These are phyloP conservation scores for Montipora capricornis DNA, from an alignment of 64 coral and sea anemone genomes.

Conservation along the genomic window DNA sequence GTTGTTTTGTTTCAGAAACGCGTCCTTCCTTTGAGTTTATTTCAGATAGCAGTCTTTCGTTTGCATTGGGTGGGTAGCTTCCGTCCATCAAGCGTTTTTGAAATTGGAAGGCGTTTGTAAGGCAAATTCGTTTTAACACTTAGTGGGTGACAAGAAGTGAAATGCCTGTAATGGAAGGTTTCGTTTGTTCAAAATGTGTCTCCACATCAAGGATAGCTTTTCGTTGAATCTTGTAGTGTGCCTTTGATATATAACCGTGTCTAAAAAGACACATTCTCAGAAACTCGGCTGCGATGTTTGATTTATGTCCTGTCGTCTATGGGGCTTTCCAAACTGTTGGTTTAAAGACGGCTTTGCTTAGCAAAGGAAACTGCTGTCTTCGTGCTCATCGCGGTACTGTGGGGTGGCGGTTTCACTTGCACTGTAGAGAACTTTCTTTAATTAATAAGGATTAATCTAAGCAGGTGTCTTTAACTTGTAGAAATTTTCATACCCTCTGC, in stretches of 20 bases:
- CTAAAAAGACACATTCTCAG: neutral
- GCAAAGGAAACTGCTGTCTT: too few species aligned
- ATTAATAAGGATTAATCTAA: neutral
- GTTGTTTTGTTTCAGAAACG: neutral
- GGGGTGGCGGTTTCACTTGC: neutral
- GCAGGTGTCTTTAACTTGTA: neutral
- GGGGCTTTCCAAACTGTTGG: neutral
- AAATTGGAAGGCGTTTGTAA: neutral
- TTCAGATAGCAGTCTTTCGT: neutral
- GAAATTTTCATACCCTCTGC: neutral
- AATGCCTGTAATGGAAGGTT: neutral
- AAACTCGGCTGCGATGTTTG: neutral
- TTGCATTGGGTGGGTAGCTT: neutral
- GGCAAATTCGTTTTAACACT: neutral
- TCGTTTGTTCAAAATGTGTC: neutral
- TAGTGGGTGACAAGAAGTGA: neutral
- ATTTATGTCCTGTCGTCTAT: neutral
- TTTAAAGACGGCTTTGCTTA: too few species aligned
- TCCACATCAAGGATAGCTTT: constrained; percentile 1
- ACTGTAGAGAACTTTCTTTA: neutral
- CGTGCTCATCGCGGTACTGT: neutral
- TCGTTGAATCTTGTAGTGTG: neutral
- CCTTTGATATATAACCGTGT: neutral
- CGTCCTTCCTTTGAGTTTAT: constrained; percentile 1
- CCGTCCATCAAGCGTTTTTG: neutral